Base-by-base conservation (phyloP, 2,888 invertebrate species). In the Hirudinaria manillensis region DNA sequence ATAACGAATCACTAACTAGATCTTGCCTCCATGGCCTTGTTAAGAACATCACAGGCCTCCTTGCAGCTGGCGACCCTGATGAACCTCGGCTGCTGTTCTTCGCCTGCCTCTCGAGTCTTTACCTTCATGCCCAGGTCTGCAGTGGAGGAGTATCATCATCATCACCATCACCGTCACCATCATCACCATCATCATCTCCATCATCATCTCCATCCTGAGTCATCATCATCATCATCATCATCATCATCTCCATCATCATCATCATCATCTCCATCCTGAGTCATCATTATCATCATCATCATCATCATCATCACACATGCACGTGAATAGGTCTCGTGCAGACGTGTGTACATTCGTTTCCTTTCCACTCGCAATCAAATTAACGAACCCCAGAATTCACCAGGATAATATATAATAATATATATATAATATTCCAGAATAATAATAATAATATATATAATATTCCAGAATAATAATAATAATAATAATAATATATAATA, bases 211-310 rank as follows among this genome's bases (percentile, higher is more conserved):
- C 45, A 10, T 45, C 45, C 1, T 45, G 13, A n/a, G 10, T 45
- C 45, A 10, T 45, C 45, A 10, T 7, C 45, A 45, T 45, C 45
- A 45, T 45, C 67, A 67, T 29, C 67, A 67, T 29, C 67, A 29
- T 29, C 67, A 67, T 29, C 67, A 67, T 29, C 67, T 29, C 16
- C 67, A 67, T 29, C 67, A 67, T 29, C 67, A 32, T 29, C 67
- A 29, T 29, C 67, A 67, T 29, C 67, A 67, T 29, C 67, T 29
- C 16, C 67, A 67, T 29, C 67, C 27, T 29, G 29, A 67, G 21
- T 29, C 32, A 67, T 29, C 67, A 67, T 29, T 32, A 67, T 29
- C 67, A 67, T 29, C 67, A 67, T 4, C 67, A 24, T 10, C 67
- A 67, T 10, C 67, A 67, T 29, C 67, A 67, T 27, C 66, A 66